Conservation (phyloP, 35 echinoderm and acorn worm genomes). For the Lytechinus variegatus region DNA sequence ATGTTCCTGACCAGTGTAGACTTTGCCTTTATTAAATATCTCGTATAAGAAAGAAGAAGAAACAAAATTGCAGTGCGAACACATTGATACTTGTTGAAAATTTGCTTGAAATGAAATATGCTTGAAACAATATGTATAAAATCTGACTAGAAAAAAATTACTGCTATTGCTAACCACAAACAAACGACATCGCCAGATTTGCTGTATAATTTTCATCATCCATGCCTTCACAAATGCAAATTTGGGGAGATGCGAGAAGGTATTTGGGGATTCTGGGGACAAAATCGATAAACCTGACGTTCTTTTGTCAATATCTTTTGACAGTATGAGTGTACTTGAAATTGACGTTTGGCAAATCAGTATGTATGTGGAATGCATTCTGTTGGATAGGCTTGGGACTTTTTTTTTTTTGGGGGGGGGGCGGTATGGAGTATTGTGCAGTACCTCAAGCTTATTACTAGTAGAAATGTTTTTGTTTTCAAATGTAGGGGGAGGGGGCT, state of each 20-base stretch:
- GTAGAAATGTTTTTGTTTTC: background rate
- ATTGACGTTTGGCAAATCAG: background rate
- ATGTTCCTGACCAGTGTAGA: too few relatives aligned
- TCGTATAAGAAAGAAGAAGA: too few relatives aligned
- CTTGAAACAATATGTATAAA: background rate
- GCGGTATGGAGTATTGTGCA: background rate
- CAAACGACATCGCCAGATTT: background rate
- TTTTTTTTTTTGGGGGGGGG: too few relatives aligned
- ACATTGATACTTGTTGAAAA: too few relatives aligned
- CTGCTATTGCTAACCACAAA: background rate
- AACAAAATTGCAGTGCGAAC: too few relatives aligned
- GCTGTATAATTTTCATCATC: background rate
- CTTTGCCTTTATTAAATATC: too few relatives aligned
- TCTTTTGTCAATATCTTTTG: background rate
- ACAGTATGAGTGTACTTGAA: background rate
- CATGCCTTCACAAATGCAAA: background rate
- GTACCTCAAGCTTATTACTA: background rate
- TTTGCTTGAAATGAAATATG: background rate
- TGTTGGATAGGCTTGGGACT: background rate
- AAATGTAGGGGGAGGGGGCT: too few relatives aligned
- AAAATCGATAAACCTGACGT: background rate
- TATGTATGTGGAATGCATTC: background rate
- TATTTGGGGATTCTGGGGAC: background rate
- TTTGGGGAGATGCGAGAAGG: background rate
- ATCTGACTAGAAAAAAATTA: background rate